Base-by-base conservation (phyloP, 2,113 vertebrate genomes). In the Percina caprodes region DNA sequence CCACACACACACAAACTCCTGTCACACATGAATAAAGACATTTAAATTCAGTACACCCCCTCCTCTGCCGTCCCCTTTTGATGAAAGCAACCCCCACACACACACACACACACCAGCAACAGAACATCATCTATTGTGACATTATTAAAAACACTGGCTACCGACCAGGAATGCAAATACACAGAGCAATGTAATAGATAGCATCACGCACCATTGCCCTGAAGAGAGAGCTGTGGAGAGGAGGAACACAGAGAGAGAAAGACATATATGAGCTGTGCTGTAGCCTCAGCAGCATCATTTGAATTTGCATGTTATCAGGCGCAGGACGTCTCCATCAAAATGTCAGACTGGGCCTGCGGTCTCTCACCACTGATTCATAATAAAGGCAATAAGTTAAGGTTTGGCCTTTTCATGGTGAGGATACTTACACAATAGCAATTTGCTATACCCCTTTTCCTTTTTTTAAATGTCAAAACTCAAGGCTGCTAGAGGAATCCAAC, bases 291-390 rank as follows among this genome's bases (percentile, higher is more conserved):
- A 61, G 74, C 81, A 60, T 78, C 55, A 70, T 86, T 88, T 82
- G 72, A 93, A 92, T 94, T 94, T 87, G 91, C 93, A 94, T 92
- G 80, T 92, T 90, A 93, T 94, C 90, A 90, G 74, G 77, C 51
- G 19, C 84, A 85, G 73, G 82, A 91, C 71, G 79, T 90, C 90
- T 92, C 86, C 86, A 89, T 94, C 92, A 93, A 92, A 93, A 93
- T 94, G 91, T 93, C 92, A 93, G 72, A 67, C 75, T 51, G 76
- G 54, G 89, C 88, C 90, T 35, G 45, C 49, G 74, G 86, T 85
- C 81, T 74, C 77, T 79, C 78, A 61, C 49, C 74, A 42, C n/a
- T 70, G 88, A 82, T 85, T 93, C 85, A 76, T 85, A 88, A 86
- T 85, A 83, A 87, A 85, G 83, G 84, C 90, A 86, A 66, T 81